Conservation (phyloP, 2,797 vertebrate species). For the Choloepus didactylus region DNA sequence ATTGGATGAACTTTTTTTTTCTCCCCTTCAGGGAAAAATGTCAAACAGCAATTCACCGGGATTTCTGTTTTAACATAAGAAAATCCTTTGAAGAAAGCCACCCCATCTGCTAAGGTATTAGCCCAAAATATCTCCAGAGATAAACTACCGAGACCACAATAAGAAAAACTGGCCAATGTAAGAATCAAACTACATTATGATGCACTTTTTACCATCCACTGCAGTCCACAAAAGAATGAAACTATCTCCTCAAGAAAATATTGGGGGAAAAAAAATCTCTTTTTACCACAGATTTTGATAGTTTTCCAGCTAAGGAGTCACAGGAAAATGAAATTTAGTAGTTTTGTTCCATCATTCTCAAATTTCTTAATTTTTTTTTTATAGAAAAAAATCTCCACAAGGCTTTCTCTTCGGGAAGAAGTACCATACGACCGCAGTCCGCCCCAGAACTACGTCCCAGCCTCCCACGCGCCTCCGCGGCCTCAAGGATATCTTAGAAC, state of each 20-base stretch:
- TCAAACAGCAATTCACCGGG: neutral
- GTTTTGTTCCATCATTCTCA: constrained; percentile 57
- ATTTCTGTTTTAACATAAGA: neutral
- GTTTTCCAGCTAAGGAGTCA: constrained; percentile 68
- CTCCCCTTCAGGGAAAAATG: neutral
- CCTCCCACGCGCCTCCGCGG: neutral
- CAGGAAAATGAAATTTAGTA: constrained; percentile 64
- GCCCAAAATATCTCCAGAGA: neutral
- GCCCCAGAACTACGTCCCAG: neutral
- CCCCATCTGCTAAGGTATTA: neutral
- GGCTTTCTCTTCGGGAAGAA: neutral
- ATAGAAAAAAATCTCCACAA: constrained; percentile 53
- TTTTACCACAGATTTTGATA: constrained; percentile 81
- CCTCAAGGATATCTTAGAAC: constrained; percentile 56
- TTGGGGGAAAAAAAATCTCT: neutral
- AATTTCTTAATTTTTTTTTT: constrained; percentile 21
- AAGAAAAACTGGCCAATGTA: neutral
- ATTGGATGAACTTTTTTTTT: neutral
- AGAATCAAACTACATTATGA: neutral
- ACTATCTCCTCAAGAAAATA: constrained; percentile 6
- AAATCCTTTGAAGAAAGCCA: neutral
- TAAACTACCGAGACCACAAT: neutral
- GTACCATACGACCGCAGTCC: neutral
- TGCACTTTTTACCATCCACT: neutral
- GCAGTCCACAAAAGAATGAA: neutral